These are phyloP conservation scores for Hylaeus volcanicus DNA, from an alignment of 1,140 invertebrate species.

Conservation along the genomic window DNA sequence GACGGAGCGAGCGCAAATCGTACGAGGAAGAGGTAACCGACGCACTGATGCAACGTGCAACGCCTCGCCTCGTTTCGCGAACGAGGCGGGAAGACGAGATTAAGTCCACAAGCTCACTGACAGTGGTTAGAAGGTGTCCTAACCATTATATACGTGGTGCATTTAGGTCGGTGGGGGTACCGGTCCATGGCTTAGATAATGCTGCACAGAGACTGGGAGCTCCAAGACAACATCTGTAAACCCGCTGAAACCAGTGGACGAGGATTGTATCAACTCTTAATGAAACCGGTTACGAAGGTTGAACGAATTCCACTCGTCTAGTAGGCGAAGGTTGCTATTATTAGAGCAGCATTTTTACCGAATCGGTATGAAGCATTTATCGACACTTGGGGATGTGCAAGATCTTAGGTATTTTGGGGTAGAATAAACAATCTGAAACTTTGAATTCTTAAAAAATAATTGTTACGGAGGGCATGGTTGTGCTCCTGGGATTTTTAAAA, in stretches of 20 bases:
- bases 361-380: no score
- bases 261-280: background rate
- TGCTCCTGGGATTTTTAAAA: no score
- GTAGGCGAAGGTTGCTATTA: no score
- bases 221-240: conserved; percentile 3
- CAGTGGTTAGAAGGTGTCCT: conserved; percentile 75
- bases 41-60: background rate
- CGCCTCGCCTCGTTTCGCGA: conserved; percentile 2
- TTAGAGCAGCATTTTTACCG: no score
- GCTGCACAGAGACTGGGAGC: conserved; percentile 46
- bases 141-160: conserved; percentile 78
- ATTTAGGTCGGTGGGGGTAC: conserved; percentile 80
- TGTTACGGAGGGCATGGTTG: no score
- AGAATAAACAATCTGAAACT: no score
- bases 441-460: no score
- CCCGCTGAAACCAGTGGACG: background rate
- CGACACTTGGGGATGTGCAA: no score
- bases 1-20: background rate
- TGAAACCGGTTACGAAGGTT: background rate
- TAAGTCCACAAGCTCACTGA: conserved; percentile 73
- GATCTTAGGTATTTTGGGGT: no score
- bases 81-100: conserved; percentile 27
- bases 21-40: background rate
- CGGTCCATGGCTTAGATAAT: conserved; percentile 67
- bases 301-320: background rate